Evolutionary conservation across 1,140 invertebrate genomes (phyloP), one percentile per base, ranked within the genome.

Genomic region (Caenorhabditis brenneri): DNA sequence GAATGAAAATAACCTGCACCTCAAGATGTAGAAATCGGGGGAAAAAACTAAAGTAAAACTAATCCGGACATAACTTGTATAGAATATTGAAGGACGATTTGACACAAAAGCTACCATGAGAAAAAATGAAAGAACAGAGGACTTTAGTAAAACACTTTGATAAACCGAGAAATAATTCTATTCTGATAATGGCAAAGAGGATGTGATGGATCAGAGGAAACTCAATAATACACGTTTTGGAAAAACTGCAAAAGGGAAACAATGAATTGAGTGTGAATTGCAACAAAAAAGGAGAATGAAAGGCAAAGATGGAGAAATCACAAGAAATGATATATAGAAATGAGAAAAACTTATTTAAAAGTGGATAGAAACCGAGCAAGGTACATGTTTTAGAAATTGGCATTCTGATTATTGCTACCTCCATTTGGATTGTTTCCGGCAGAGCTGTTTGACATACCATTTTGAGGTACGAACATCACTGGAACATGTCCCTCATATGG

Each of bases 181-280:
- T 12, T 9, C 22, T 24, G 33, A 74, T 74, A n/a, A 42, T 65
- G 58, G 36, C 36, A 74, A 74, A 33, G 9, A 31, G 65, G 36
- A 42, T 74, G 65, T 74, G 65, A 74, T 74, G 65, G 65, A 74
- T 74, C 65, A 42, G 36, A 74, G 60, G n/a, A 42, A 74, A 16
- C 16, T 24, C 10, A 36, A 65, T 10, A 42, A 74, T 74, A 74
- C 65, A 74, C 65, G 65, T 42, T 39, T 22, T 24, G 65, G n/a
- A 24, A 36, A 74, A 36, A 74, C 33, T 74, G 58, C 58, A 36
- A n/a, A 36, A 36, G 36, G 36, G n/a, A 3, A 65, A 24, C 19
- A 65, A 22, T 15, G n/a, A 65, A 60, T 19, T 51, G 53, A 29
- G 53, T 7, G n/a, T 27, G 19, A 58, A 58, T 27, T 19, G 19